Conservation (phyloP, 2,888 invertebrate species). For the Cryptocephalus moraei region DNA sequence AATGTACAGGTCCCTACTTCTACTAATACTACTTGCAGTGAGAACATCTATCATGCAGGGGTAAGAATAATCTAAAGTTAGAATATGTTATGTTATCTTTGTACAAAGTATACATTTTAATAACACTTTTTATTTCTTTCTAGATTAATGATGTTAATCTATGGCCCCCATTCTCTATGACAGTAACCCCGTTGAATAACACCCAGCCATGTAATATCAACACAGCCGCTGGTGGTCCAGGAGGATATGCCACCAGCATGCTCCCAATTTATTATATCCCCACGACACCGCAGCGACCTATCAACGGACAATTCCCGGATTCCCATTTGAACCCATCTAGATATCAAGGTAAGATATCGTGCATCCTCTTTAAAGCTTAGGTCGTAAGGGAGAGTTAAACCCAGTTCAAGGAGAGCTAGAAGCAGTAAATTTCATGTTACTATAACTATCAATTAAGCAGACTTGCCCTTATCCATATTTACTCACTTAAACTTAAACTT, state of each 20-base stretch:
- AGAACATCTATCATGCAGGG: conserved; percentile 19
- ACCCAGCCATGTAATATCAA: conserved; percentile 28
- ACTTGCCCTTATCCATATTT: too few relatives aligned
- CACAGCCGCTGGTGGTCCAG: conserved; percentile 19
- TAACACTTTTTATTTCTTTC: conserved; percentile 4
- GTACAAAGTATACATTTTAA: not conserved
- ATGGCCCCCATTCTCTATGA: conserved; percentile 52
- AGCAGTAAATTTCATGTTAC: too few relatives aligned
- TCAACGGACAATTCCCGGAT: conserved; percentile 11
- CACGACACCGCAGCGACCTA: conserved; percentile 25
- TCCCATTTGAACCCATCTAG: conserved; percentile 10
- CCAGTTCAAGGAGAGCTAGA: too few relatives aligned
- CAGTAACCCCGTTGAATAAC: conserved; percentile 34
- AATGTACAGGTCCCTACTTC: conserved; percentile 9
- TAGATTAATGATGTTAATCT: conserved; percentile 41
- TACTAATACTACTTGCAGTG: conserved; percentile 8
- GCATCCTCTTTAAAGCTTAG: not conserved
- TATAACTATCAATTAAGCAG: too few relatives aligned
- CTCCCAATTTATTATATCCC: conserved; percentile 52
- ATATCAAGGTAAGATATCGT: conserved; percentile 22
- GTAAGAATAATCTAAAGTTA: conserved; percentile 13
- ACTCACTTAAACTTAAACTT: too few relatives aligned
- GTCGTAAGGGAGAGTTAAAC: too few relatives aligned
- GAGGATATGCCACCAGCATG: conserved; percentile 35
- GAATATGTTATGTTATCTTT: conserved; percentile 1